These are phyloP conservation scores for Tachystola acroxantha DNA, from an alignment of 2,888 invertebrate genomes.

Conservation along the genomic window DNA sequence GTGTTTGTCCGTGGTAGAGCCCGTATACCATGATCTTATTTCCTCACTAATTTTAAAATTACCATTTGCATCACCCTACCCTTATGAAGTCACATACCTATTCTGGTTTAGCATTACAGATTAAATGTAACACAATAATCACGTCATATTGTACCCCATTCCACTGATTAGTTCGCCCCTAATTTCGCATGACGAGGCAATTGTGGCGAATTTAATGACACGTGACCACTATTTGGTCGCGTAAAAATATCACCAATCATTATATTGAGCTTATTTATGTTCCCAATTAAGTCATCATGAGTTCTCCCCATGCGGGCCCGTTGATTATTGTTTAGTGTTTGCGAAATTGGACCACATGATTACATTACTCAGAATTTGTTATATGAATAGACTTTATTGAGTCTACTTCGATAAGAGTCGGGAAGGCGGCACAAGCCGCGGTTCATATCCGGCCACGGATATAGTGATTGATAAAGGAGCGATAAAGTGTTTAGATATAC, in stretches of 20 bases:
- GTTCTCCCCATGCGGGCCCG: conserved; percentile 58
- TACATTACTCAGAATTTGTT: conserved; percentile 9
- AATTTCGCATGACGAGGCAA: conserved; percentile 51
- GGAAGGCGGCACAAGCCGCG: conserved; percentile 34
- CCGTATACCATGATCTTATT: too few relatives aligned
- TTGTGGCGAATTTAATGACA: conserved; percentile 62
- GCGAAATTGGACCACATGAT: conserved; percentile 16
- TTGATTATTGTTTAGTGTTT: conserved; percentile 27
- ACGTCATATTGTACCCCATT: conserved; percentile 57
- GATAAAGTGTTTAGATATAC: too few relatives aligned
- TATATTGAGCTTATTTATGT: conserved; percentile 60
- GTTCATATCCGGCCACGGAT: conserved; percentile 53
- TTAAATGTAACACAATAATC: conserved; percentile 61
- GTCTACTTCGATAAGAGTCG: conserved; percentile 49
- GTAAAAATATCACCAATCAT: conserved; percentile 59
- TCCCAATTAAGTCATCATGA: conserved; percentile 62
- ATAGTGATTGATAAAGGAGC: conserved; percentile 35
- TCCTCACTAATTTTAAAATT: not conserved
- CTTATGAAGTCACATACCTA: not conserved
- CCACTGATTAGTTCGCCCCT: conserved; percentile 42
- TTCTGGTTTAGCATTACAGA: conserved; percentile 25
- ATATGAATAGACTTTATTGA: conserved; percentile 36
- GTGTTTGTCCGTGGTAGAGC: too few relatives aligned
- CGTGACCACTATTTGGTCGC: conserved; percentile 71
- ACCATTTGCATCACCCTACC: not conserved